phyloP scores from a whole-genome alignment of 2,797 vertebrate genomes.

The Gymnocypris eckloni region DNA sequence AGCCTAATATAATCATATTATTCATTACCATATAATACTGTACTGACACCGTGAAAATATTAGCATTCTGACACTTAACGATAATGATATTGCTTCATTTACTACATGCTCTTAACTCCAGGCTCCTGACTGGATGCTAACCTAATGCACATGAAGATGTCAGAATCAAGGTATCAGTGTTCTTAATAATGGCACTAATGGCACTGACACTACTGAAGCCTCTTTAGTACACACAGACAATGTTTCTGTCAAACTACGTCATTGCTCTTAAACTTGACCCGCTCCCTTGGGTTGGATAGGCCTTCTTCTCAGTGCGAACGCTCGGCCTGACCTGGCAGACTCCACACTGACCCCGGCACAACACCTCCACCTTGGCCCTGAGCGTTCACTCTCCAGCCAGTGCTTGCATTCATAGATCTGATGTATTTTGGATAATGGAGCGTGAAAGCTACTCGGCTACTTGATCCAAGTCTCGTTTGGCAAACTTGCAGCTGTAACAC shows the following conservation, averaged over 20 bases:
- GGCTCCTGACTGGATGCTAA: not conserved
- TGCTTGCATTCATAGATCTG: conserved; percentile 7
- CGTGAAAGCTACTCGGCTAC: conserved; percentile 31
- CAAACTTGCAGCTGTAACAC: conserved; percentile 11
- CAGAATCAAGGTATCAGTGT: not conserved
- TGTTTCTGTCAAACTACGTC: not conserved
- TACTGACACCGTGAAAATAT: not conserved
- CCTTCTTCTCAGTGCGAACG: not conserved
- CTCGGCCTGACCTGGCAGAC: conserved; percentile 13
- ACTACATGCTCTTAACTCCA: not conserved
- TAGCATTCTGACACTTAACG: not conserved
- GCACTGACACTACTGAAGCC: not conserved
- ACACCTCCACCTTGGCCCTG: not conserved
- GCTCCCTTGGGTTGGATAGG: not conserved
- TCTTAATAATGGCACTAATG: not conserved
- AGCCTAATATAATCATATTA: not conserved
- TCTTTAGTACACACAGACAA: not conserved
- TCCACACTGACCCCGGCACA: not conserved
- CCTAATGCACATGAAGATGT: not conserved
- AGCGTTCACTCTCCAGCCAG: conserved; percentile 25
- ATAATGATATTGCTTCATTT: not conserved
- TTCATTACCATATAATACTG: not conserved
- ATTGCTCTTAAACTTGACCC: not conserved
- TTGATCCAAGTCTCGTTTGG: conserved; percentile 32
- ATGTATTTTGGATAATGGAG: conserved; percentile 30